Conservation (phyloP, 37 sponge, comb jelly and placozoan genomes). For the Geodia barretti region DNA sequence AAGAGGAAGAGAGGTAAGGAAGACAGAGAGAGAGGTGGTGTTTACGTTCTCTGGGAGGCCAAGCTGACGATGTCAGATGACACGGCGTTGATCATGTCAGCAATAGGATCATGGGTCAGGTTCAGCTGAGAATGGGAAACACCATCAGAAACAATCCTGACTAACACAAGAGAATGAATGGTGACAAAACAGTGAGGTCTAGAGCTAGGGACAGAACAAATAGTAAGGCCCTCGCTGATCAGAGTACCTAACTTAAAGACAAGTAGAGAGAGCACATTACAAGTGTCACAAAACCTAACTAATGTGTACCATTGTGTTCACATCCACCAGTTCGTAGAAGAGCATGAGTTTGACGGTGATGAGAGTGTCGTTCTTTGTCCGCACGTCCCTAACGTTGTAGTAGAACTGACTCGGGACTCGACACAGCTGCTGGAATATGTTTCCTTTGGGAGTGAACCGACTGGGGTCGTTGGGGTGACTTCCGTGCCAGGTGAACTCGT, state of each 20-base stretch:
- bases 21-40: not conserved
- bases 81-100: slow-evolving; percentile 83
- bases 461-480: slow-evolving; percentile 53
- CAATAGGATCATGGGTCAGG: slow-evolving; percentile 81
- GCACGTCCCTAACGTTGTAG: slow-evolving; percentile 69
- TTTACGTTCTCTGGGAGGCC: slow-evolving; percentile 70
- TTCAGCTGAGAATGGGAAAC: slow-evolving; percentile 46
- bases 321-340: slow-evolving; percentile 71
- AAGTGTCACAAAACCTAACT: not conserved
- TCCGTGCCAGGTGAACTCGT: slow-evolving; percentile 87
- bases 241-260: too few relatives aligned
- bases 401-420: slow-evolving; percentile 68
- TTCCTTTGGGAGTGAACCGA: slow-evolving; percentile 37
- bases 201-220: too few relatives aligned
- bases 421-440: slow-evolving; percentile 65
- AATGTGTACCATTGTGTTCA: slow-evolving; percentile 69
- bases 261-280: too few relatives aligned
- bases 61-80: slow-evolving; percentile 82
- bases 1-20: too few relatives aligned
- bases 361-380: slow-evolving; percentile 76
- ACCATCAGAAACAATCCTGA: not conserved
- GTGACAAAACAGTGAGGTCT: too few relatives aligned
- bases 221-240: too few relatives aligned
- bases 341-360: slow-evolving; percentile 83
- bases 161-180: not conserved